Base-by-base conservation (phyloP, 1,140 invertebrate species). In the Sipha flava region DNA sequence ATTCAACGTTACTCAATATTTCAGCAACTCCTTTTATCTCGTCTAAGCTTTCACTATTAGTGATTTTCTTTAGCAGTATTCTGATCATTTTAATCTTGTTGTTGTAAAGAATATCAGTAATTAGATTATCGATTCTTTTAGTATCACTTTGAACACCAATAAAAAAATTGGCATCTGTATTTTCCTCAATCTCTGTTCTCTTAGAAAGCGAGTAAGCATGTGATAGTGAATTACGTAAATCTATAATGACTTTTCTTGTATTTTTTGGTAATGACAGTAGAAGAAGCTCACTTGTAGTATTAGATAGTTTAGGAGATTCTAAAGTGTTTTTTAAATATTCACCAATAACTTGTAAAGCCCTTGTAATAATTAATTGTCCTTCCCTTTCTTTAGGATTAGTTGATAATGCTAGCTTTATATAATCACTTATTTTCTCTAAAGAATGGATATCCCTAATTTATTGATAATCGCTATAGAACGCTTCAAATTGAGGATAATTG, bases 391-490 rank as follows among this genome's bases (percentile, higher is more conserved):
- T 26, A 70, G 79, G 16, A 68, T 80, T 23, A 18, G 40, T 29
- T 16, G 43, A 66, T 18, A 66, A 16, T 7, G 62, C 59, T 4
- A 80, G 26, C 10, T 26, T 66, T 68, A 80, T 4, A 80, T 80
- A 80, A 6, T 68, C 18, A 14, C 31, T 64, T 66, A 82, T 81
- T 79, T 81, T 82, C 47, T 81, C 34, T 49, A 82, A 79, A 29
- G 82, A 82, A 79, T 81, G 40, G 18, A 80, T 64, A 79, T 82
- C 82, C 57, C 79, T 77, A 54, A 82, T 79, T 64, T 73, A 23
- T 45, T 82, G 57, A 57, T 80, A 81, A 72, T 82, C 81, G 5
- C 21, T 66, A 68, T 82, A 82, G n/a, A 82, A 79, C 7, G 70
- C 79, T 57, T 40, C 43, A 73, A 82, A 82, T 40, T 82, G 18